Conservation (phyloP, 2,113 vertebrate genomes). For the Buteo buteo region DNA sequence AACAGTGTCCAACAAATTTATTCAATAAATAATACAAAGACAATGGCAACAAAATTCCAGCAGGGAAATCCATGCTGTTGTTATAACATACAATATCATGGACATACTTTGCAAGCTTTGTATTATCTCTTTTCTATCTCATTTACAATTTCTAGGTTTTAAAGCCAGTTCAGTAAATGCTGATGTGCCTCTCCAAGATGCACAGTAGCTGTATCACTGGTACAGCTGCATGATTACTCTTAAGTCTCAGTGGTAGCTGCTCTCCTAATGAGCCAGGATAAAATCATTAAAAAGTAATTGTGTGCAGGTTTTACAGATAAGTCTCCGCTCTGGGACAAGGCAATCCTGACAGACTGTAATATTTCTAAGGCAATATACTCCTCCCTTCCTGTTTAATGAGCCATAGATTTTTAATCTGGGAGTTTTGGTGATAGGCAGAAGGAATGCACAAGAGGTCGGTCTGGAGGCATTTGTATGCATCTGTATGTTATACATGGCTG, state of each 20-base stretch:
- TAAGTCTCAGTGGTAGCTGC: slow-evolving; percentile 55
- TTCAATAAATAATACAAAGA: neutral
- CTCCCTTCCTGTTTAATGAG: slow-evolving; percentile 78
- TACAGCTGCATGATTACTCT: slow-evolving; percentile 59
- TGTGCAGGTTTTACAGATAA: slow-evolving; percentile 65
- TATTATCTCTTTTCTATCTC: neutral
- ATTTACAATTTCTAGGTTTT: neutral
- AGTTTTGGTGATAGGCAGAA: slow-evolving; percentile 59
- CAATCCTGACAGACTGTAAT: slow-evolving; percentile 51
- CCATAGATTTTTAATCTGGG: slow-evolving; percentile 73
- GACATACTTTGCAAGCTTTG: neutral
- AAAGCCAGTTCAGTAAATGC: neutral
- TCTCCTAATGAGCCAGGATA: slow-evolving; percentile 69
- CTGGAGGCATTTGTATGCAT: neutral
- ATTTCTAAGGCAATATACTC: slow-evolving; percentile 61
- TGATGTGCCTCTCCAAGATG: neutral
- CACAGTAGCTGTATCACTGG: neutral
- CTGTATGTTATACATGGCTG: neutral
- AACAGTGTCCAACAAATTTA: neutral
- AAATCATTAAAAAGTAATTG: slow-evolving; percentile 73
- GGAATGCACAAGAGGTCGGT: neutral
- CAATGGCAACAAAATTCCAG: neutral
- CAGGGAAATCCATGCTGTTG: neutral
- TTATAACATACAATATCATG: neutral
- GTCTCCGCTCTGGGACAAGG: slow-evolving; percentile 27